Conservation (phyloP, 2,797 vertebrate genomes). For the Crenuchus spilurus region DNA sequence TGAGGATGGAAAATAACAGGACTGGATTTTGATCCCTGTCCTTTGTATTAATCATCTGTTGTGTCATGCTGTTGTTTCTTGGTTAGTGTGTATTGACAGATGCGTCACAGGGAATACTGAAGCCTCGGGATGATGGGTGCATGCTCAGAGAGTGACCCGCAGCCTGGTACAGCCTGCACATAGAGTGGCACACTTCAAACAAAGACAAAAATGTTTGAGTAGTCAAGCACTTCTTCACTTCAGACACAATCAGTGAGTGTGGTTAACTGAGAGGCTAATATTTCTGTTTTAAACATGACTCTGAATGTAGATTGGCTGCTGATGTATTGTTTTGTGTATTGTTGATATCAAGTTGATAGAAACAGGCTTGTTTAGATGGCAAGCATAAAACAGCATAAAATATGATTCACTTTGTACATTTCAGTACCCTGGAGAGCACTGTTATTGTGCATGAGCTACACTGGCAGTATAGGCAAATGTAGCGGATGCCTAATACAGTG, state of each 20-base stretch:
- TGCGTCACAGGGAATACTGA: constrained; percentile 45
- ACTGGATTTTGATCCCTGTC: background rate
- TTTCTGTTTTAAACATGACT: background rate
- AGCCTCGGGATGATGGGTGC: constrained; percentile 5
- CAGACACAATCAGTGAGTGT: background rate
- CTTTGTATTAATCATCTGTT: constrained; percentile 33
- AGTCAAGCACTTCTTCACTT: background rate
- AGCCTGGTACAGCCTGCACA: background rate
- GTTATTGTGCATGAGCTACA: background rate
- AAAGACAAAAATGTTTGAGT: background rate
- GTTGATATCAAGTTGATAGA: background rate
- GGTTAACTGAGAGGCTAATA: background rate
- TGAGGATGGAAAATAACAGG: background rate
- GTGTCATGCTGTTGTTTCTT: constrained; percentile 41
- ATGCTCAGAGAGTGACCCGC: constrained; percentile 7
- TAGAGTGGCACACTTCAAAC: background rate
- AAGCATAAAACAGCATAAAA: background rate
- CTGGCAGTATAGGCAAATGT: background rate
- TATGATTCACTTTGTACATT: background rate
- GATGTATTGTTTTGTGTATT: constrained; percentile 3
- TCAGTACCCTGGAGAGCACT: background rate
- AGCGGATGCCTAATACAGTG: background rate
- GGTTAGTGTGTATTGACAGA: constrained; percentile 45
- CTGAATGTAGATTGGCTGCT: constrained; percentile 1
- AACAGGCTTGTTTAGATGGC: constrained; percentile 2